Evolutionary conservation across 2,888 invertebrate species (phyloP).

Genomic region (Orchesellides sinensis): DNA sequence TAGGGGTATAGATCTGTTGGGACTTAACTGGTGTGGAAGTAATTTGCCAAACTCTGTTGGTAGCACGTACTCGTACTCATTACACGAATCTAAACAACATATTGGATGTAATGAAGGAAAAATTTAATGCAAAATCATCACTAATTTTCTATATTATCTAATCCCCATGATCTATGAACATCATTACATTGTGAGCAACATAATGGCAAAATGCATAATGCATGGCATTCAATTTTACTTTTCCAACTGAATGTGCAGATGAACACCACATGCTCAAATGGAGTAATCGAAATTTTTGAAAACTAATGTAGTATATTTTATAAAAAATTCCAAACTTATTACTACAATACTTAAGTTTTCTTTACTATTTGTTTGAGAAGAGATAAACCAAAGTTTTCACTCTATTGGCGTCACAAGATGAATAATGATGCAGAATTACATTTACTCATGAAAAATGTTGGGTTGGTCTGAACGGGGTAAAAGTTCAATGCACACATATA

Average conservation of each 20-base stretch:
- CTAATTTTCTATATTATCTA: conserved; percentile 47
- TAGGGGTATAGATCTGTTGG: conserved; percentile 56
- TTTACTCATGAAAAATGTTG: conserved; percentile 33
- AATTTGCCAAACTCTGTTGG: conserved; percentile 74
- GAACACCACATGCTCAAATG: too few relatives aligned
- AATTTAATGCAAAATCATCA: conserved; percentile 53
- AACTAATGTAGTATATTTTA: too few relatives aligned
- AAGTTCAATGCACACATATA: conserved; percentile 8
- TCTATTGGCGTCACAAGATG: conserved; percentile 45
- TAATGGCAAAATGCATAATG: too few relatives aligned
- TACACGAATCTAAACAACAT: conserved; percentile 69
- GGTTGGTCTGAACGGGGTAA: conserved; percentile 33
- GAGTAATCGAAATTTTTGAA: too few relatives aligned
- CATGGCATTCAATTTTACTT: too few relatives aligned
- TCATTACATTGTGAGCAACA: conserved; percentile 2
- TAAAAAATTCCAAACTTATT: too few relatives aligned
- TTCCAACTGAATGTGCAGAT: too few relatives aligned
- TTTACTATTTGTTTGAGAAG: too few relatives aligned
- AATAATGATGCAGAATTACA: conserved; percentile 50
- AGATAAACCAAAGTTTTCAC: conserved; percentile 34
- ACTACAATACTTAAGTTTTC: too few relatives aligned
- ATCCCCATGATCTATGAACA: background rate
- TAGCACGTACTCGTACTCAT: conserved; percentile 74
- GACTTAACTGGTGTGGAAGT: conserved; percentile 71
- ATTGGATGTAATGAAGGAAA: conserved; percentile 42